Evolutionary conservation across 2,113 vertebrate genomes (phyloP).

Genomic region (Arenaria interpres): DNA sequence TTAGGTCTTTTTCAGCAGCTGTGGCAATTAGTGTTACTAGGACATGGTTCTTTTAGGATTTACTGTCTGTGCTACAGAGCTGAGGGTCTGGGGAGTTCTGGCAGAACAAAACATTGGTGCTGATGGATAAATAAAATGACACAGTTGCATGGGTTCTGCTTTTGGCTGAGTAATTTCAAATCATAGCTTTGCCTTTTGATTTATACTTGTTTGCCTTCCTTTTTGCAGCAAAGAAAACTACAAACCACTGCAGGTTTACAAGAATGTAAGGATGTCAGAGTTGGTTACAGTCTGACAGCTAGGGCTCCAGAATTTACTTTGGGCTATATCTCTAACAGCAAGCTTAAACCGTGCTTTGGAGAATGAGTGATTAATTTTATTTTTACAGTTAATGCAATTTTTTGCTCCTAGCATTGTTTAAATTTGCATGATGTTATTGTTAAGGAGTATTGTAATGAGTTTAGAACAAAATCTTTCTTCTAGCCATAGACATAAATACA

Average conservation of each 20-base stretch:
- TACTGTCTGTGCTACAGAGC: background rate
- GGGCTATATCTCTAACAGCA: background rate
- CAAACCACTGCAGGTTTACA: background rate
- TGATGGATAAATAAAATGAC: background rate
- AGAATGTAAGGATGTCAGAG: background rate
- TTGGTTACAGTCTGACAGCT: background rate
- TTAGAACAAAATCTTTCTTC: background rate
- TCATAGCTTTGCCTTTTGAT: background rate
- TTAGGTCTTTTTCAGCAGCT: constrained; percentile 18
- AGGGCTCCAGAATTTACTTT: background rate
- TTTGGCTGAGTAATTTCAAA: background rate
- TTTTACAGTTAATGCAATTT: background rate
- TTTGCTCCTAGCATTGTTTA: background rate
- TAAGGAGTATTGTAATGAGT: background rate
- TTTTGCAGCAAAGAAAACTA: background rate
- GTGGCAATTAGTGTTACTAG: background rate
- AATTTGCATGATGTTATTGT: background rate
- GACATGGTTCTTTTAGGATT: background rate
- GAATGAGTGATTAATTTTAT: background rate
- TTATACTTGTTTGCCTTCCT: background rate
- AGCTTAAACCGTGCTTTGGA: background rate
- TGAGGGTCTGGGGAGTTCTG: background rate
- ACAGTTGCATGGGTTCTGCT: background rate
- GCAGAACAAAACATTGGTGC: background rate
- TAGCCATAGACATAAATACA: background rate